These are phyloP conservation scores for Choloepus didactylus DNA, from an alignment of 2,797 vertebrate species.

Conservation along the genomic window DNA sequence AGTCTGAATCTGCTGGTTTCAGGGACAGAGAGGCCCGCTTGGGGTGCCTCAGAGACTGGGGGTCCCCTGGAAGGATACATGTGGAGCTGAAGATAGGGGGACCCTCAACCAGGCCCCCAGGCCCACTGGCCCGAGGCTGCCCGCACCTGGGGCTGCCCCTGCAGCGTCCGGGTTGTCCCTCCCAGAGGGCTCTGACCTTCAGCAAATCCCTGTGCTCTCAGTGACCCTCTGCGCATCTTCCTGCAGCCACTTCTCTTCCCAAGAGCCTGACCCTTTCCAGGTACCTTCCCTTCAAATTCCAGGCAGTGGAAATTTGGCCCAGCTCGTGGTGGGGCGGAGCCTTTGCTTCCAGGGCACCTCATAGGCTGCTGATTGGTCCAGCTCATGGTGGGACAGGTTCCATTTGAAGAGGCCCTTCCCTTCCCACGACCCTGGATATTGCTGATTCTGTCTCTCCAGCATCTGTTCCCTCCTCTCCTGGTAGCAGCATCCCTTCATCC, in stretches of 20 bases:
- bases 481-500: too few species aligned
- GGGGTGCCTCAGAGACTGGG: not conserved
- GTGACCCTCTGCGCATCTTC: not conserved
- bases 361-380: not conserved
- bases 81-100: not conserved
- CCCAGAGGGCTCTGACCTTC: not conserved
- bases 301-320: not conserved
- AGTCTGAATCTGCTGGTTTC: not conserved
- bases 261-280: not conserved
- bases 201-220: not conserved
- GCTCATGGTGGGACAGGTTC: not conserved
- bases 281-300: not conserved
- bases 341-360: not conserved
- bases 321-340: not conserved
- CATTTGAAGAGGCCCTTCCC: too few species aligned
- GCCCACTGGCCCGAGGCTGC: not conserved
- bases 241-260: not conserved
- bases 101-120: not conserved
- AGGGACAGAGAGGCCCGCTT: not conserved
- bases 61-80: not conserved
- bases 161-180: too few species aligned
- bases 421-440: not conserved
- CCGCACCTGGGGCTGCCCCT: not conserved
- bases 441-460: not conserved
- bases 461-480: too few species aligned